Evolutionary conservation across 2,888 invertebrate genomes (phyloP), one percentile per base, ranked within the genome.

Genomic region (Phasia obesa): DNA sequence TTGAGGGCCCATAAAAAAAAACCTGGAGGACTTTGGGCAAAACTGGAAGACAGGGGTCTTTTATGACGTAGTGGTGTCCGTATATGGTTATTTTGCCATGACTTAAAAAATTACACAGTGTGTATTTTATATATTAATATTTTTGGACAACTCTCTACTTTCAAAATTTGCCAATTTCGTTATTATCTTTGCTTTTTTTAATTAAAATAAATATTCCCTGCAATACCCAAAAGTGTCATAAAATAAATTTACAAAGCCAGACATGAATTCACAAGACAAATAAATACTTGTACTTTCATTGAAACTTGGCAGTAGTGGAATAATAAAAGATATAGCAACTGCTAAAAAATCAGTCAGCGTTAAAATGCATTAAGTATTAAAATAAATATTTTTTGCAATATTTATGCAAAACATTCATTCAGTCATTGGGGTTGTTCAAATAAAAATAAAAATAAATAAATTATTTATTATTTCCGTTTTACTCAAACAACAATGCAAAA

Each of bases 401-500:
- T 53, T 17, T 23, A 17, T 7, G n/a, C 9, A 38, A 23, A 27
- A 31, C 13, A 42, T n/a, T n/a, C 17, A 47, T 17, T 17, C 49
- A 23, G 9, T 2, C 19, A 13, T 53, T n/a, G 13, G 21, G 27
- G 21, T 21, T 21, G 15, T 19, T 47, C 7, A 19, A 11, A 35
- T 17, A 31, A 47, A 64, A n/a, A 19, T 15, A n/a, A 57, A 27
- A 23, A 11, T 19, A 57, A 7, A 9, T 27, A 44, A 27, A 47
- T 19, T 27, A 13, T 47, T 49, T 59, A 23, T 55, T 42, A 13
- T 17, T 19, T 25, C 11, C 38, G n/a, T 17, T 51, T 17, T 60
- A 13, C 7, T 23, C 62, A 31, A 19, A 38, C 4, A 35, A 69
- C 42, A 69, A 57, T 17, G 13, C n/a, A 35, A 70, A 57, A 31